phyloP scores from a whole-genome alignment of 2,797 vertebrate species.

The Uromys caudimaculatus region DNA sequence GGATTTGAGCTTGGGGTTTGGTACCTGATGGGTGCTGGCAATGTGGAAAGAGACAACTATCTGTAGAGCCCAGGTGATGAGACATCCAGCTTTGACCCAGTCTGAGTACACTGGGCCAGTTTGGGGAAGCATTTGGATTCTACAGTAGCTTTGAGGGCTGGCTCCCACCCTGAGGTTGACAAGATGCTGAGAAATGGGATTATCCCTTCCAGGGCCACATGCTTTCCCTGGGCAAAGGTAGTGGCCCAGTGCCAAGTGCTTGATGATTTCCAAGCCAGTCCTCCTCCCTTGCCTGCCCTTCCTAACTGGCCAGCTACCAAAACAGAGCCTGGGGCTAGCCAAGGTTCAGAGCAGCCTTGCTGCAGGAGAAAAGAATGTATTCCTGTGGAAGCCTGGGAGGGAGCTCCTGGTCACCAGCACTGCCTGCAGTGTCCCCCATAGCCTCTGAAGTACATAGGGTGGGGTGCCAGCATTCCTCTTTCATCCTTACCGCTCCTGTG shows the following conservation, averaged over 20 bases:
- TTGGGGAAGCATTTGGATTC: constrained; percentile 54
- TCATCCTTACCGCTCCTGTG: not conserved
- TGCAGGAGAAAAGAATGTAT: constrained; percentile 37
- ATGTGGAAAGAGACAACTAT: not conserved
- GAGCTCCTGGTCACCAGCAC: not conserved
- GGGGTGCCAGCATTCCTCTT: not conserved
- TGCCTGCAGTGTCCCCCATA: not conserved
- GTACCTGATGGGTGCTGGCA: not conserved
- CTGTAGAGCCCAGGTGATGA: not conserved
- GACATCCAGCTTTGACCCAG: not conserved
- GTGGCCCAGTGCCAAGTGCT: constrained; percentile 34
- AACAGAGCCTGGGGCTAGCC: not conserved
- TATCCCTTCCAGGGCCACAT: constrained; percentile 32
- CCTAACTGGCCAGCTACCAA: not conserved
- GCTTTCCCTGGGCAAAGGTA: constrained; percentile 42
- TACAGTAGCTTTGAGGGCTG: constrained; percentile 22
- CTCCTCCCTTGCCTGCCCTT: not conserved
- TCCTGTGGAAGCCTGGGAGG: constrained; percentile 5
- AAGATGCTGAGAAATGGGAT: constrained; percentile 58
- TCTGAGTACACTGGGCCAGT: not conserved
- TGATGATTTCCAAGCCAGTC: constrained; percentile 52
- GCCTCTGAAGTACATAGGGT: not conserved
- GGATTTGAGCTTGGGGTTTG: not conserved
- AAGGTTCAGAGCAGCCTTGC: constrained; percentile 18
- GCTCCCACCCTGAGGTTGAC: not conserved